Base-by-base conservation (phyloP, 1,140 invertebrate species). In the Ditylenchus dipsaci region DNA sequence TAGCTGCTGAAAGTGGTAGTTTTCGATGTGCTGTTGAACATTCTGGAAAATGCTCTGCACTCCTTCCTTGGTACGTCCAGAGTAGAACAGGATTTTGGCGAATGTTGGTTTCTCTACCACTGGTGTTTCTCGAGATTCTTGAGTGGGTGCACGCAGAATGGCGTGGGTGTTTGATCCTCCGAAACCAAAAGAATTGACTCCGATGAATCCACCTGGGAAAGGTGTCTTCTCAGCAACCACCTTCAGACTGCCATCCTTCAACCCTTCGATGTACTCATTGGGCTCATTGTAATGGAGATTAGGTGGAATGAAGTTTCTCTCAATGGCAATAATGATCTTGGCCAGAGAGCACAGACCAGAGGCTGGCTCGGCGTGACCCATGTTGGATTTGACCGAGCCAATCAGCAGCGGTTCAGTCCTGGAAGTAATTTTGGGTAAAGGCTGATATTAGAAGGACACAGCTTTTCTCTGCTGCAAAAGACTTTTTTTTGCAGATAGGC, bases 371-470 rank as follows among this genome's bases (percentile, higher is more conserved):
- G 93, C 89, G 79, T 98, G 95, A 0, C 95, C 95, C 91, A 97
- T 95, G 84, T 97, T 98, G 0, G 91, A 93, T 83, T 98, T 98
- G 0, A 95, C 90, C 0, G 93, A 95, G 1, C 95, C 95, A 78
- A 98, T 89, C 1, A 95, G 82, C 21, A 97, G 85, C 1, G 93
- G 91, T 0, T 84, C 84, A 13, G 87, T 86, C 9, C 94, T 77
- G 21, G 58, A 69, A 53, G 3, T 7, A 53, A 21, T 53, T 53
- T 53, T 7, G 3, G 23, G n/a, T 8, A 21, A 53, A 3, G 3
- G n/a, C 23, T 53, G 3, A 45, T n/a, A n/a, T n/a, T n/a, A n/a
- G n/a, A n/a, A n/a, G n/a, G n/a, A n/a, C n/a, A n/a, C n/a, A n/a
- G n/a, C n/a, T n/a, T n/a, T n/a, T n/a, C n/a, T n/a, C n/a, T n/a